Percentiles rank a stretch among this genome's conserved stretches.
phyloP scores from a whole-genome alignment of 2,888 invertebrate genomes.

The Epistrophella euchroma region DNA sequence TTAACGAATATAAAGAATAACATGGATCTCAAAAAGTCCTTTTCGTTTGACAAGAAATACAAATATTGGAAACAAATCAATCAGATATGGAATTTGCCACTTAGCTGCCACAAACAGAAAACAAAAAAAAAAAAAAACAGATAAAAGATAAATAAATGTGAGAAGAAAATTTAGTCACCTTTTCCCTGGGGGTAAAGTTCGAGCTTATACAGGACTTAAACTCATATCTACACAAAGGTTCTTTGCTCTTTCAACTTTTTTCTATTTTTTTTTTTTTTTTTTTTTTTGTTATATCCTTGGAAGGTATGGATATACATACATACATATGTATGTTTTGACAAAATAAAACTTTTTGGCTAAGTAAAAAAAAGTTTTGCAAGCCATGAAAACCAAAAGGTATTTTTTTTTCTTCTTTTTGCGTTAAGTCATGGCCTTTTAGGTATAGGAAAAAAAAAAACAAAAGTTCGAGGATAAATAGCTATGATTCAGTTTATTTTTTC shows the following conservation, averaged over 20 bases:
- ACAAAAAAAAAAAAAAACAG: background rate
- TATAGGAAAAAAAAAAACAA: background rate
- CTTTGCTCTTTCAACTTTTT: constrained; percentile 27
- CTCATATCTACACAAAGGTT: constrained; percentile 20
- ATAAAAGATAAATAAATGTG: constrained; percentile 35
- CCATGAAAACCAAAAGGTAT: constrained; percentile 15
- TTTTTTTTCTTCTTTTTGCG: constrained; percentile 16
- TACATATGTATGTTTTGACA: background rate
- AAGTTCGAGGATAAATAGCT: constrained; percentile 28
- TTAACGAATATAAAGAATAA: background rate
- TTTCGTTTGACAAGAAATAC: constrained; percentile 25
- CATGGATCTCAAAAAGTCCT: constrained; percentile 13
- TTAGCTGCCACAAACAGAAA: constrained; percentile 1
- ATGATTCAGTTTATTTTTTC: constrained; percentile 9
- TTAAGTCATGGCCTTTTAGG: constrained; percentile 27
- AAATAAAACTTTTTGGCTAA: constrained; percentile 12
- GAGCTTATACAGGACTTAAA: constrained; percentile 28
- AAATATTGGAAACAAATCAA: constrained; percentile 28
- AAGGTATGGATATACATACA: too few species aligned
- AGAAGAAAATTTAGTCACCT: constrained; percentile 31
- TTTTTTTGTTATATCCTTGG: background rate
- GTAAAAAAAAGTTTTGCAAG: constrained; percentile 22
- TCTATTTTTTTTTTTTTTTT: background rate
- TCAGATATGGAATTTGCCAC: constrained; percentile 29
- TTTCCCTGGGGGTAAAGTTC: constrained; percentile 12